These are phyloP conservation scores for Tauraco hartlaubi DNA, from an alignment of 2,797 vertebrate species.

Conservation along the genomic window DNA sequence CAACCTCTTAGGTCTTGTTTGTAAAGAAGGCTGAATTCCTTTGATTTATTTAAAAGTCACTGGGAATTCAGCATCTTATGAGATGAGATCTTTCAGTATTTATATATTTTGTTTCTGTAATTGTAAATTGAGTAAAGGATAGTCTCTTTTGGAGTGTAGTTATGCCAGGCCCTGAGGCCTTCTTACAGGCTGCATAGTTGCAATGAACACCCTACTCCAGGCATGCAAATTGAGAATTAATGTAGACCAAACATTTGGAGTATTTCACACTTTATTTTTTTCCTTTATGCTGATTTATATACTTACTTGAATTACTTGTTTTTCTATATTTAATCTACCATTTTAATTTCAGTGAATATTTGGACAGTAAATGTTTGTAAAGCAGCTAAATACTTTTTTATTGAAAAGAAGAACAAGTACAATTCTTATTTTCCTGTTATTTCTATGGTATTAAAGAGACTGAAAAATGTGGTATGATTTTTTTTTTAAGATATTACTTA, in stretches of 20 bases:
- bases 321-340: background rate
- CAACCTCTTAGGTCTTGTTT: background rate
- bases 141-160: background rate
- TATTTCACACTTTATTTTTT: slow-evolving; percentile 7
- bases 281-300: background rate
- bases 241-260: background rate
- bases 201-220: background rate
- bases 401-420: background rate
- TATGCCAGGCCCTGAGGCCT: background rate
- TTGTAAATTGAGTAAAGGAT: background rate
- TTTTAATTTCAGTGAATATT: background rate
- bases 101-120: background rate
- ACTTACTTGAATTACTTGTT: background rate
- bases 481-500: background rate
- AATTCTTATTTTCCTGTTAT: background rate
- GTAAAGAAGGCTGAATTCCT: background rate
- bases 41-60: background rate
- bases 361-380: background rate
- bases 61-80: background rate
- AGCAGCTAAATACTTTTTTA: background rate
- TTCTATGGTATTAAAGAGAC: background rate
- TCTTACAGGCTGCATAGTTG: background rate
- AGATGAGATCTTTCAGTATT: background rate
- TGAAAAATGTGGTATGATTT: background rate
- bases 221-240: background rate